Conservation (phyloP, 2,113 vertebrate species). For the Brienomyrus longianalis region DNA sequence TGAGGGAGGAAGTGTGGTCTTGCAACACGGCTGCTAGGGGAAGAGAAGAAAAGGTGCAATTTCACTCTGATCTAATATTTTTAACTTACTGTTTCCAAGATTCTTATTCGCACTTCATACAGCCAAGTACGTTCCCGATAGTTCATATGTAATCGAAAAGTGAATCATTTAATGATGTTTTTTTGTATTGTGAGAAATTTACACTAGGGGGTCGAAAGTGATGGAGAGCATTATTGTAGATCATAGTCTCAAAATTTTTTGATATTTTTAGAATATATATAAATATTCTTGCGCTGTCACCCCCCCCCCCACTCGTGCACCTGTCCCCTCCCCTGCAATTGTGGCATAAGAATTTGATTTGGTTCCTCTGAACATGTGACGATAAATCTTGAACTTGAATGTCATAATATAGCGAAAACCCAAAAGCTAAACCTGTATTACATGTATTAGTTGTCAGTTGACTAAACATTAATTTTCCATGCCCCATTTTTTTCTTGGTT, state of each 20-base stretch:
- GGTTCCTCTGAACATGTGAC: neutral
- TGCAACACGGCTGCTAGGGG: neutral
- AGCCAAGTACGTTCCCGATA: neutral
- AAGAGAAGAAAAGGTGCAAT: neutral
- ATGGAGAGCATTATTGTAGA: neutral
- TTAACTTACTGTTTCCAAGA: slow-evolving; percentile 4
- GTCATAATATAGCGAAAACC: neutral
- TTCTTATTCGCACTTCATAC: neutral
- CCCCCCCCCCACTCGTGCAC: neutral
- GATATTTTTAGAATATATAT: neutral
- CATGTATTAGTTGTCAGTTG: neutral
- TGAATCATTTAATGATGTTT: neutral
- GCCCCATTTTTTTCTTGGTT: neutral
- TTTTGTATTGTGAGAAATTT: slow-evolving; percentile 10
- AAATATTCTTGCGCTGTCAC: neutral
- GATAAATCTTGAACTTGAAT: neutral
- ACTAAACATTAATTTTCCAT: neutral
- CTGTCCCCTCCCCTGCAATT: neutral
- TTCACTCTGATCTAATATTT: slow-evolving; percentile 1
- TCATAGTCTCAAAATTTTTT: neutral
- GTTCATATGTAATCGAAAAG: neutral
- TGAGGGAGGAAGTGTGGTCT: neutral
- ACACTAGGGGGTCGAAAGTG: neutral
- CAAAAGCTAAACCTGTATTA: neutral
- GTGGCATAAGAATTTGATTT: too few relatives aligned